Conservation (phyloP, 2,113 vertebrate genomes). For the Actenoides hombroni region DNA sequence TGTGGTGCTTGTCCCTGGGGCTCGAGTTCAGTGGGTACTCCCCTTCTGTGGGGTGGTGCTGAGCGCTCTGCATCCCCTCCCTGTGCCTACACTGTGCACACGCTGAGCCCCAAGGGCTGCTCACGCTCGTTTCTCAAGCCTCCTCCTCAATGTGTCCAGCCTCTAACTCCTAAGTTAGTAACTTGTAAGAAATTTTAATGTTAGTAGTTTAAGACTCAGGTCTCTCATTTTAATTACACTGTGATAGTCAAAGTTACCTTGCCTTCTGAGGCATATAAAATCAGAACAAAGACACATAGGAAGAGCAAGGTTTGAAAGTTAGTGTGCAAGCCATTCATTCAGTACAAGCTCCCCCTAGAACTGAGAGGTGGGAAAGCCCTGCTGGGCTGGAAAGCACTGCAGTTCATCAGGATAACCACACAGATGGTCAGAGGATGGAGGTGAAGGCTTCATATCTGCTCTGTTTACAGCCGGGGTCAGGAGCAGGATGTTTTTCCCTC, state of each 20-base stretch:
- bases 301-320: conserved; percentile 6
- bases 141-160: background rate
- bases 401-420: background rate
- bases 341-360: background rate
- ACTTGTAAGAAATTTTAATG: background rate
- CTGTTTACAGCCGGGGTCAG: background rate
- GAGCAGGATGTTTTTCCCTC: background rate
- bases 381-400: background rate
- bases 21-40: rapidly evolving
- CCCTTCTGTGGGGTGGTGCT: background rate
- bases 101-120: background rate
- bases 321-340: background rate
- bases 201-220: background rate
- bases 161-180: background rate
- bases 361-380: background rate
- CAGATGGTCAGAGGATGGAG: background rate
- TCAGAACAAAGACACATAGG: background rate
- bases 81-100: background rate
- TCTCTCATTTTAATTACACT: conserved; percentile 11
- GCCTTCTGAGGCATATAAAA: conserved; percentile 7
- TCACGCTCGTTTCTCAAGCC: background rate
- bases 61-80: rapidly evolving
- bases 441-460: background rate
- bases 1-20: background rate
- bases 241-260: background rate